These are phyloP conservation scores for Adelphocoris suturalis DNA, from an alignment of 2,888 invertebrate genomes.

Conservation along the genomic window DNA sequence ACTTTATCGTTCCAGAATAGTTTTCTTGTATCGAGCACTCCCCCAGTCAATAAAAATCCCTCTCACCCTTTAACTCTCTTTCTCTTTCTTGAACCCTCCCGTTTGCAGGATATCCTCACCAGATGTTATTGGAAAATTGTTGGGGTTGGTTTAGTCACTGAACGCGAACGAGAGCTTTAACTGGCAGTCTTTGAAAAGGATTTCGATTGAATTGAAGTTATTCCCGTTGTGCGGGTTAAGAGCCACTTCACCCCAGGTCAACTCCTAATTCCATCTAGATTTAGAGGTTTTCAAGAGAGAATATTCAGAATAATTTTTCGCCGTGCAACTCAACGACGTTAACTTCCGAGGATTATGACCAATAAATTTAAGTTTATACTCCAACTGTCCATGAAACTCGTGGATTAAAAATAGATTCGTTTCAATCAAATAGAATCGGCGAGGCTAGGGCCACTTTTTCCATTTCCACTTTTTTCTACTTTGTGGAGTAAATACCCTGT, in stretches of 20 bases:
- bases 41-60: too few species aligned
- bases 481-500: too few species aligned
- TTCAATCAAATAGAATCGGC: too few species aligned
- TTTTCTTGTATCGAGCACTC: background rate
- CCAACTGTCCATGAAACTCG: too few species aligned
- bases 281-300: background rate
- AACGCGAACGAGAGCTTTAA: background rate
- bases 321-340: too few species aligned
- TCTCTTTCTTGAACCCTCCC: background rate
- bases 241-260: constrained; percentile 20
- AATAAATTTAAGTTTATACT: too few species aligned
- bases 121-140: background rate
- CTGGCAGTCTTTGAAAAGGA: background rate
- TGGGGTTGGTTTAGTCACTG: background rate
- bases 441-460: too few species aligned
- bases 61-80: too few species aligned
- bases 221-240: background rate
- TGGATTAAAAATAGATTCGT: too few species aligned
- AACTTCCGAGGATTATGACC: too few species aligned
- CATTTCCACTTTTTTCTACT: too few species aligned
- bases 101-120: background rate
- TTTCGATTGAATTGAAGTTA: constrained; percentile 35
- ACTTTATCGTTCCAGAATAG: background rate
- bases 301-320: too few species aligned
- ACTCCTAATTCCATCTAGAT: constrained; percentile 6